Base-by-base conservation (phyloP, 2,797 vertebrate genomes). In the Hydrocynus forskahlii region DNA sequence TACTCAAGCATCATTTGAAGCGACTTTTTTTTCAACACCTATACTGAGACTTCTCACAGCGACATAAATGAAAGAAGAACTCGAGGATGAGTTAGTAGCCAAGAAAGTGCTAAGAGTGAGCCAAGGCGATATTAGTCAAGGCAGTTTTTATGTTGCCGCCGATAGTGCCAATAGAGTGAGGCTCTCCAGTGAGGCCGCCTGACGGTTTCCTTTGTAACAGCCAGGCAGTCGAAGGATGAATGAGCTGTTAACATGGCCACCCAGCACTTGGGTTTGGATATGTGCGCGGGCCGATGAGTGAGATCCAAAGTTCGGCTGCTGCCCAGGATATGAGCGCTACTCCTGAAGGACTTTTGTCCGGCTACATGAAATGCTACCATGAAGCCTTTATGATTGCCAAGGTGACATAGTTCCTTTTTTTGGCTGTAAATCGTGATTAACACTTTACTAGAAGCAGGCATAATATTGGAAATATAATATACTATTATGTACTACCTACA, bases 221-320 rank as follows among this genome's bases (percentile, higher is more conserved):
- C 13, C 62, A 73, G 52, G 35, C 79, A 67, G 29, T 29, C 7
- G 76, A 76, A 50, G 62, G 80, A 79, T 76, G 63, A 75, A 78
- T 76, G 71, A 55, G 79, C 76, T 67, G 70, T 66, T 78, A 78
- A 79, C 72, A 71, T n/a, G 76, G 76, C 76, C 80, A 72, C 76
- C 80, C 83, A 79, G 72, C 54, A 29, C 76, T 71, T 12, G 23
- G 59, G 52, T 17, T 52, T 40, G 52, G 66, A 78, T 71, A 76
- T 64, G 57, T 12, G 50, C 35, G 45, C 59, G 29, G 72, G 19
- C 73, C 12, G 71, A 66, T 16, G n/a, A 84, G 70, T 59, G n/a
- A 75, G 43, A 50, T 68, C 48, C 79, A 52, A 67, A 76, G 16
- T n/a, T 48, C 19, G 23, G 8, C 82, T 62, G 16, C 17, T 23